Evolutionary conservation across 2,113 vertebrate genomes (phyloP), one percentile per base, ranked within the genome.

Genomic region (Neomonachus schauinslandi): DNA sequence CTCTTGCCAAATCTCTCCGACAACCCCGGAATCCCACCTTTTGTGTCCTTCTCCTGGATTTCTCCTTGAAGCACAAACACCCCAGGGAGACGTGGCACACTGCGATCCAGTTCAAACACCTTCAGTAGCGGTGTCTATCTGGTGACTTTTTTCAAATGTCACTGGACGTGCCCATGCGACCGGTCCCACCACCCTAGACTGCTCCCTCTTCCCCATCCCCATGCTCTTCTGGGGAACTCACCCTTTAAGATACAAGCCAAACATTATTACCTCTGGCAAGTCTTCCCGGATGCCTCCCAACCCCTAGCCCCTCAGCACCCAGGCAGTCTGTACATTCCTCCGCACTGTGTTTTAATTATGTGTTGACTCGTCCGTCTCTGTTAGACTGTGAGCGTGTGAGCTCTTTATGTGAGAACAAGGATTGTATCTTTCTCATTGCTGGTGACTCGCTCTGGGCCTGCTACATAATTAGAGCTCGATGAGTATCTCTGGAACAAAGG

Each of bases 71-170:
- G 21, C 16, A 12, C 51, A 31, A 11, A 71, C 1, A 33, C 33
- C 8, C 46, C 39, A 26, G 26, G 46, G 81, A 42, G 42, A 39
- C 12, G 9, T 3, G 8, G 51, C 51, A 21, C 2, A 0, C 0
- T 3, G 65, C 9, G 0, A 28, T 15, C 24, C n/a, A 42, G 42
- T 36, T 81, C 0, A 0, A n/a, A 39, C 16, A 8, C 4, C 57
- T 81, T 51, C 9, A 5, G 19, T 0, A 33, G 14, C 18, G 36
- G 5, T 9, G 19, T n/a, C 24, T 16, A 2, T n/a, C 39, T 55
- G 83, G 59, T 39, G 9, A 5, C 28, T 21, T 28, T 79, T 28
- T 9, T 6, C 46, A 36, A 57, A 55, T 4, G 2, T 63, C 11
- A 4, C 42, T 12, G 57, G 39, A 24, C 49, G 28, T 26, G n/a